Evolutionary conservation across 2,113 vertebrate genomes (phyloP).

Genomic region (Megaceryle maxima): DNA sequence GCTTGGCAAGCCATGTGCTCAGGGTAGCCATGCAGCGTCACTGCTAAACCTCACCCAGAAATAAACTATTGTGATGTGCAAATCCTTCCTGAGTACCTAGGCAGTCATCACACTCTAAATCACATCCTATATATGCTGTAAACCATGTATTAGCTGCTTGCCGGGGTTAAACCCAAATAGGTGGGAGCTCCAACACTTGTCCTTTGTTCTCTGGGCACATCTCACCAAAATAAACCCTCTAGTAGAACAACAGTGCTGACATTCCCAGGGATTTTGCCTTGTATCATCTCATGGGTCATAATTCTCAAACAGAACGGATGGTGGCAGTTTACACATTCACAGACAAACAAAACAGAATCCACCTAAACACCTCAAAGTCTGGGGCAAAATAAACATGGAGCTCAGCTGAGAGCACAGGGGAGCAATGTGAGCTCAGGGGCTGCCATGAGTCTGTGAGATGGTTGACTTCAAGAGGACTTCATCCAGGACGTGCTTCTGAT

Average conservation of each 20-base stretch:
- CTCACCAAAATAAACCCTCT: background rate
- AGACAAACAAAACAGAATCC: background rate
- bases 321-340: background rate
- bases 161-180: background rate
- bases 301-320: background rate
- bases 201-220: fast-evolving
- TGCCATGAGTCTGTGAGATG: fast-evolving
- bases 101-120: background rate
- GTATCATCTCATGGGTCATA: background rate
- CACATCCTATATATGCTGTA: background rate
- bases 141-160: background rate
- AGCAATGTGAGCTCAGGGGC: background rate
- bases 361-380: background rate
- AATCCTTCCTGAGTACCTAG: background rate
- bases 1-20: background rate
- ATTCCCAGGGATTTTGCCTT: background rate
- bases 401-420: background rate
- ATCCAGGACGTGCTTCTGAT: background rate
- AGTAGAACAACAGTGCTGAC: background rate
- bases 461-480: background rate
- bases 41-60: background rate
- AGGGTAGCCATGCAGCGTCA: background rate
- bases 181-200: background rate
- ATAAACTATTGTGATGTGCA: fast-evolving
- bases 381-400: too few relatives aligned